phyloP scores from a whole-genome alignment of 2,113 vertebrate species.

The Ciconia boyciana region DNA sequence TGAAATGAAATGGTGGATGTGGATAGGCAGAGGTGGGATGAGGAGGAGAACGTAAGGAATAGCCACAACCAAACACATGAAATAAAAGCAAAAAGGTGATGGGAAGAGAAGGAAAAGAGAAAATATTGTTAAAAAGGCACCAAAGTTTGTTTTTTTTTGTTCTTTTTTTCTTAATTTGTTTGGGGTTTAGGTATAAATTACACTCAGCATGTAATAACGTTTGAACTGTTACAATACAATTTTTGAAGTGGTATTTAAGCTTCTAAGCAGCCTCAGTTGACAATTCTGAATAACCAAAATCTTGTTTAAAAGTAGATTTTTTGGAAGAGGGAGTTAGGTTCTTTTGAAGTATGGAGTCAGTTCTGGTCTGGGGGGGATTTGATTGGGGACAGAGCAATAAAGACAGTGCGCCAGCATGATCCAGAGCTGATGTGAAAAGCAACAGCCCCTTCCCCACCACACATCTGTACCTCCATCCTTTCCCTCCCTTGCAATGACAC shows the following conservation, averaged over 20 bases:
- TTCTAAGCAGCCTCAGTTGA: background rate
- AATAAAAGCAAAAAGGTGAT: constrained; percentile 82
- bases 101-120: constrained; percentile 89
- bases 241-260: background rate
- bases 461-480: constrained; percentile 2
- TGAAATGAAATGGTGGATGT: constrained; percentile 76
- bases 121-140: constrained; percentile 86
- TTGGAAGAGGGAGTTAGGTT: background rate
- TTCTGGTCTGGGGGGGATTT: background rate
- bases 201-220: constrained; percentile 8
- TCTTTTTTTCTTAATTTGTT: background rate
- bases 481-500: constrained; percentile 51
- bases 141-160: constrained; percentile 20
- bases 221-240: background rate
- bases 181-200: constrained; percentile 46
- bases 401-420: constrained; percentile 28
- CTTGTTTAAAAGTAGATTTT: background rate
- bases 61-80: constrained; percentile 82
- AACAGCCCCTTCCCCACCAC: constrained; percentile 12
- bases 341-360: background rate
- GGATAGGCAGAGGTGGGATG: constrained; percentile 74
- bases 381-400: constrained; percentile 10
- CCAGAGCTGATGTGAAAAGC: constrained; percentile 17
- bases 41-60: constrained; percentile 75
- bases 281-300: background rate